Evolutionary conservation across 2,797 vertebrate species (phyloP).

Genomic region (Morus bassanus): DNA sequence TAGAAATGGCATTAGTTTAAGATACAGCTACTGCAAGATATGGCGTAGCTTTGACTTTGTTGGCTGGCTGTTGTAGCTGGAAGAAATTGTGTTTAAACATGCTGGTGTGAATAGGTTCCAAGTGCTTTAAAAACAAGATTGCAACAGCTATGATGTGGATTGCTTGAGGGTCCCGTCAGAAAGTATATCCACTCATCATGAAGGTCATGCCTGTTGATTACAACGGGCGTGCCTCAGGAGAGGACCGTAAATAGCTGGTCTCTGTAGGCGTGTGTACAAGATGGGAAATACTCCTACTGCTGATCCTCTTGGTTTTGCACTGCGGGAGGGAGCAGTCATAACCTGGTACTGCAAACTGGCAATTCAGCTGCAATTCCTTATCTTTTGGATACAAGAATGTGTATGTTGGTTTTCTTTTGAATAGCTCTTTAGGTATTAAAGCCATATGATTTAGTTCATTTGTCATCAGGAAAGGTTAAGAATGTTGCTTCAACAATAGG

Average conservation of each 20-base stretch:
- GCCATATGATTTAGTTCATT: not conserved
- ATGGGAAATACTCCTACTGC: not conserved
- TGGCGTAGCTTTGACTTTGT: not conserved
- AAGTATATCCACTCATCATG: not conserved
- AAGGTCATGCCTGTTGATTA: not conserved
- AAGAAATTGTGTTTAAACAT: not conserved
- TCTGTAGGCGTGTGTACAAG: not conserved
- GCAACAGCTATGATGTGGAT: not conserved
- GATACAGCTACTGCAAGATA: not conserved
- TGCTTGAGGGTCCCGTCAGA: not conserved
- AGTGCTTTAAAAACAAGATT: not conserved
- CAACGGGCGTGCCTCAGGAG: not conserved
- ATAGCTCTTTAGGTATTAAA: not conserved
- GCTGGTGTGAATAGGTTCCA: not conserved
- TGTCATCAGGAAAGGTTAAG: not conserved
- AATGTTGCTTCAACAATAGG: not conserved
- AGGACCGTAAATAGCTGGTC: not conserved
- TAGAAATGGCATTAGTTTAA: not conserved
- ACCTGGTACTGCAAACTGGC: not conserved
- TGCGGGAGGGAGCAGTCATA: not conserved
- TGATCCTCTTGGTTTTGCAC: not conserved
- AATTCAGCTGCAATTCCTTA: not conserved
- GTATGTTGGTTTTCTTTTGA: not conserved
- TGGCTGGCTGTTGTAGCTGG: not conserved
- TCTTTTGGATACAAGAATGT: not conserved